Conservation (phyloP, 2,888 invertebrate genomes). For the Eupsilia transversa region DNA sequence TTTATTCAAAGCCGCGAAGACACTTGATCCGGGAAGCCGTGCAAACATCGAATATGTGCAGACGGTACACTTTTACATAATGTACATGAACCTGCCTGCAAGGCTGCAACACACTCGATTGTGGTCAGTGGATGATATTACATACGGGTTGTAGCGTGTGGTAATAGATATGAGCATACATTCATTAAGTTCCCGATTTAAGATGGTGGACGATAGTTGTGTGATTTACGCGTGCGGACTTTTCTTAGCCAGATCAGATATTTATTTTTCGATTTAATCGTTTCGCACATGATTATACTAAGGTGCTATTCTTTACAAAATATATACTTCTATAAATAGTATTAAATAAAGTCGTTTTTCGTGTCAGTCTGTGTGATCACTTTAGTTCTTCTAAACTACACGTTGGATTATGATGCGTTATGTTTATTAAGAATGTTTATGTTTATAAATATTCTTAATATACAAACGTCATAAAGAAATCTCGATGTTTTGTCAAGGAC, state of each 20-base stretch:
- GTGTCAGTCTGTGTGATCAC: no score
- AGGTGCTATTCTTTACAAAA: neutral
- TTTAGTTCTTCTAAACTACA: no score
- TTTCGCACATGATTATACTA: neutral
- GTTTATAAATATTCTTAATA: no score
- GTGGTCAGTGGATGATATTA: conserved; percentile 51
- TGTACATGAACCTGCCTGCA: conserved; percentile 3
- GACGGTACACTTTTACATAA: neutral
- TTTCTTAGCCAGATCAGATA: neutral
- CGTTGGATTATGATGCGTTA: no score
- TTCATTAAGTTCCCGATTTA: conserved; percentile 13
- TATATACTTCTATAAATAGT: no score
- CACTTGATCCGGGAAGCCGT: conserved; percentile 59
- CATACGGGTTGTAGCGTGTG: conserved; percentile 28
- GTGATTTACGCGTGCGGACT: neutral
- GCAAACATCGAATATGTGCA: conserved; percentile 10
- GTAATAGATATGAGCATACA: conserved; percentile 18
- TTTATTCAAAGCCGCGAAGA: conserved; percentile 31
- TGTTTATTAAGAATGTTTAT: no score
- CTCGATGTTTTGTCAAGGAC: no score
- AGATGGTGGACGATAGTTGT: neutral
- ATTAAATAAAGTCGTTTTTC: no score
- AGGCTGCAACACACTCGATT: conserved; percentile 1
- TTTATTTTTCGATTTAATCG: no score
- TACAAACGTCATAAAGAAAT: no score